Evolutionary conservation across 1,140 invertebrate genomes (phyloP), one percentile per base, ranked within the genome.

Genomic region (Cydia fagiglandana): DNA sequence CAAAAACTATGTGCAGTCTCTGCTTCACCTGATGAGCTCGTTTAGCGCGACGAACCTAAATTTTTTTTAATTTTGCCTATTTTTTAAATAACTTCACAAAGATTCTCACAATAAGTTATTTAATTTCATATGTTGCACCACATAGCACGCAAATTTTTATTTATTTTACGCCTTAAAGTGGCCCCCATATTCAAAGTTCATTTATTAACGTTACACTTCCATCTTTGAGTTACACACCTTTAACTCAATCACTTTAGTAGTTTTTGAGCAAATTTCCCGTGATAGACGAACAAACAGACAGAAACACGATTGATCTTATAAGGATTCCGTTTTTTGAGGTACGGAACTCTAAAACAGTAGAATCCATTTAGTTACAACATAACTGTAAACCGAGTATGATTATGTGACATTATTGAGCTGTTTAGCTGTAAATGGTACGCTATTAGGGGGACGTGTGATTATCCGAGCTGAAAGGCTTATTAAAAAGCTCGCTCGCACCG

Each of bases 401-500:
- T 70, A 70, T 45, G 66, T 70, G 66, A 38, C 38, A 70, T 70
- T 70, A 70, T 70, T 70, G 66, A 70, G 66, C 66, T 70, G 66
- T 70, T 70, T 70, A 70, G 66, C 66, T 70, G 66, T 45, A 70
- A 70, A 70, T 70, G 66, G 66, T 73, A 50, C 41, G 73, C 41
- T 50, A 73, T 53, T 73, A 73, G 41, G 73, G 73, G 45, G 73
- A 47, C 47, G 73, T 75, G 73, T 75, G 75, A 80, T 83, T 81
- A 83, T 78, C 77, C 77, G 78, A 56, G 77, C 77, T 77, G 74
- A 75, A 64, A 80, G 73, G 75, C 80, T 83, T 81, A 86, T 88
- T 84, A 85, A 86, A 84, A 79, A 75, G 80, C 82, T 81, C 82
- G 82, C 80, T 85, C 83, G 79, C 76, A 78, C 80, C 82, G 83